These are phyloP conservation scores for Slavum lentiscoides DNA, from an alignment of 2,888 invertebrate species.

Conservation along the genomic window DNA sequence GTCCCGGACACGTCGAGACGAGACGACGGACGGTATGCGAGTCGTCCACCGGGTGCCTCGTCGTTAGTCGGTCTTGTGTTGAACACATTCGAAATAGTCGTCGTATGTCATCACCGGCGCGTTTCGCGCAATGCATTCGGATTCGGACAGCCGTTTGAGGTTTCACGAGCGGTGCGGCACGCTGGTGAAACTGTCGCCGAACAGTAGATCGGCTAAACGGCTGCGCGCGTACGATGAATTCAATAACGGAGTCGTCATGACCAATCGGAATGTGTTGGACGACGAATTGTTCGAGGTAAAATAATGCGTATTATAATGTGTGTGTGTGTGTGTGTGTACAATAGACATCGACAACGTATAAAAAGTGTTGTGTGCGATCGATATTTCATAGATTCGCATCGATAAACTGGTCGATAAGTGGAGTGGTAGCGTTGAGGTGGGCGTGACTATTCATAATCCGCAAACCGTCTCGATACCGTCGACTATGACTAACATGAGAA, in stretches of 20 bases:
- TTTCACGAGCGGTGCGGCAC: slow-evolving; percentile 90
- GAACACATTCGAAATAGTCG: not conserved
- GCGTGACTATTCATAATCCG: slow-evolving; percentile 92
- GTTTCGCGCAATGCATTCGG: not conserved
- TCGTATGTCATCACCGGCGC: not conserved
- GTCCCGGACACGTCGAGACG: no score
- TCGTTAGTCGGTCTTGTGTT: not conserved
- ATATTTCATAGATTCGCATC: slow-evolving; percentile 72
- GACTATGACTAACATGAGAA: slow-evolving; percentile 95
- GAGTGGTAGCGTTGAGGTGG: slow-evolving; percentile 93
- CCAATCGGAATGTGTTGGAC: slow-evolving; percentile 81
- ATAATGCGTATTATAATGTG: not conserved
- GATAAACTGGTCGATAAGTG: slow-evolving; percentile 92
- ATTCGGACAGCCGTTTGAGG: slow-evolving; percentile 29
- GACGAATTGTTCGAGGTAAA: slow-evolving; percentile 84
- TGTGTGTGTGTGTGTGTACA: no score
- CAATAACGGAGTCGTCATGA: slow-evolving; percentile 95
- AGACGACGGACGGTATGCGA: no score
- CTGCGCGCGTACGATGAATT: slow-evolving; percentile 89
- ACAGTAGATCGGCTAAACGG: slow-evolving; percentile 77
- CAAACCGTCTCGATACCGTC: slow-evolving; percentile 87
- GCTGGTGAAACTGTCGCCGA: slow-evolving; percentile 80
- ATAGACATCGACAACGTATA: no score
- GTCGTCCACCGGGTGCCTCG: no score
- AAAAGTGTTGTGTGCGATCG: not conserved